Evolutionary conservation across 37 sponge, comb jelly and placozoan species (phyloP), one percentile per base, ranked within the genome.

Genomic region (Agelas oroides): DNA sequence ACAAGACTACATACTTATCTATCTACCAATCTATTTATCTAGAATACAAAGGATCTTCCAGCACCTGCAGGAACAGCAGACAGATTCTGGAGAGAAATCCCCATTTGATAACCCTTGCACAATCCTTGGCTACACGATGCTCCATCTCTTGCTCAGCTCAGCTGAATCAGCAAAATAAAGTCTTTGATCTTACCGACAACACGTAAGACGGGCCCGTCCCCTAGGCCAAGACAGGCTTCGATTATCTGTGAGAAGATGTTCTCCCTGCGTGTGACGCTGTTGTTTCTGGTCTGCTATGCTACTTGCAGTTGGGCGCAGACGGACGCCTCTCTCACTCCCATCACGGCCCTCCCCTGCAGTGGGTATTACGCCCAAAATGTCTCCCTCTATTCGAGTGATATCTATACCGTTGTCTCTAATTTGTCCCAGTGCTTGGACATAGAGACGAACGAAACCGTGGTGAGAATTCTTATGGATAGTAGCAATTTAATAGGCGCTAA

Each of bases 11-110:
- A n/a, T n/a, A n/a, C n/a, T n/a, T n/a, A n/a, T n/a, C n/a, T n/a
- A n/a, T n/a, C n/a, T n/a, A n/a, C n/a, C n/a, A n/a, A n/a, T n/a
- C n/a, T n/a, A n/a, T n/a, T n/a, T n/a, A 61, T 61, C 3, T 11
- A 61, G 8, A 46, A 46, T 3, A 46, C 3, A 46, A 46, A 46
- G 3, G 6, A 3, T 27, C 31, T 6, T 28, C 19, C 16, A 6
- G 3, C 60, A 86, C 86, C 60, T 86, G 86, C 21, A 86, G 33
- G n/a, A 69, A 12, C 25, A 86, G 40, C 18, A 86, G 52, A 12
- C 53, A 55, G 24, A 78, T 20, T 14, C 86, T 77, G 2, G 86
- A 86, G 24, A 67, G 20, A 32, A 86, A 28, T 2, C 59, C 86
- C 79, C 78, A 86, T 16, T 59, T 77, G 6, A 55, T 46, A 6